Evolutionary conservation across 1,140 invertebrate species (phyloP).

Genomic region (Frieseomelitta varia): DNA sequence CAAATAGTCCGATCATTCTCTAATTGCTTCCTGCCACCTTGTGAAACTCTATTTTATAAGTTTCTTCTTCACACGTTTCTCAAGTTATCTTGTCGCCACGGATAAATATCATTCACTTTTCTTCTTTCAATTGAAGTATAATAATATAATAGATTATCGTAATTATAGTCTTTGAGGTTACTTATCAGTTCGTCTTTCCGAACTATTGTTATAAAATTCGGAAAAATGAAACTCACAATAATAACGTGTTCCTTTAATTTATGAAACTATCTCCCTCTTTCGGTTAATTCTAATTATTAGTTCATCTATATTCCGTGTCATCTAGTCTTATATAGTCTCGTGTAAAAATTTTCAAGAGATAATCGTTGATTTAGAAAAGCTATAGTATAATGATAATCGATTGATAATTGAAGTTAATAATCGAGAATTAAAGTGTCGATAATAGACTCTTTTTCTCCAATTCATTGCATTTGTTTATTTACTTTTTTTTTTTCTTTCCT

Average conservation of each 20-base stretch:
- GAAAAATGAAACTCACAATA: background rate
- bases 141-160: background rate
- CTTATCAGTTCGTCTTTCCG: background rate
- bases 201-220: background rate
- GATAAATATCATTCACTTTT: background rate
- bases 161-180: background rate
- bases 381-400: background rate
- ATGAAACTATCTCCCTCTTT: background rate
- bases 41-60: background rate
- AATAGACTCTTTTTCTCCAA: background rate
- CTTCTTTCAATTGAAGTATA: background rate
- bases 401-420: background rate
- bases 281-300: background rate
- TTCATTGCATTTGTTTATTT: background rate
- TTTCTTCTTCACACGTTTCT: background rate
- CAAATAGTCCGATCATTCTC: slow-evolving; percentile 6
- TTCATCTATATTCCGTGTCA: background rate
- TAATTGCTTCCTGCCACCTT: background rate
- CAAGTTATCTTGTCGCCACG: background rate
- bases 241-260: background rate
- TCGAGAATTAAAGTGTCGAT: too few species aligned
- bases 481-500: background rate
- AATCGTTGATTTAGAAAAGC: background rate
- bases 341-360: slow-evolving; percentile 13
- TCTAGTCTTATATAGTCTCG: slow-evolving; percentile 5